Percentiles rank a stretch among this genome's conserved stretches.
Evolutionary conservation across 2,888 invertebrate species (phyloP).

Genomic region (Eristalinus sepulchralis): DNA sequence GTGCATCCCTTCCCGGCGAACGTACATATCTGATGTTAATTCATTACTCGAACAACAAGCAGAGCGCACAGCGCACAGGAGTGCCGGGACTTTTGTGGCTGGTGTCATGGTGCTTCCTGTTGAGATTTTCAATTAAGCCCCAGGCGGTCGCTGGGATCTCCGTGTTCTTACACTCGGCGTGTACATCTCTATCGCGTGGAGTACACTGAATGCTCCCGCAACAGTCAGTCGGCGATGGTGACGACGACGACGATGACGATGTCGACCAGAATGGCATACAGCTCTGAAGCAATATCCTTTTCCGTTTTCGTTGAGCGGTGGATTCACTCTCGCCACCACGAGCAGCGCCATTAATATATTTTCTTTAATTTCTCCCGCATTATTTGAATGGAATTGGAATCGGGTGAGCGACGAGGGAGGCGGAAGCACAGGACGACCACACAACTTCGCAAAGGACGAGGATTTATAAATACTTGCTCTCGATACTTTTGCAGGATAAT

Average conservation of each 20-base stretch:
- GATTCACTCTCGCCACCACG: neutral
- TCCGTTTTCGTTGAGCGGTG: slow-evolving; percentile 35
- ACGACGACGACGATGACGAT: slow-evolving; percentile 16
- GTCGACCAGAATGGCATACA: slow-evolving; percentile 30
- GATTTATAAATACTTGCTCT: slow-evolving; percentile 69
- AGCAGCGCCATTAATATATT: slow-evolving; percentile 58
- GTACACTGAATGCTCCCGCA: slow-evolving; percentile 2
- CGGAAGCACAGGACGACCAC: slow-evolving; percentile 3
- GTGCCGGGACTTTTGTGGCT: slow-evolving; percentile 66
- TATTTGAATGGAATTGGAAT: slow-evolving; percentile 71
- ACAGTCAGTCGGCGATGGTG: slow-evolving; percentile 6
- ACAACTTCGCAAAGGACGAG: slow-evolving; percentile 48
- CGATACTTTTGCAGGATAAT: slow-evolving; percentile 65
- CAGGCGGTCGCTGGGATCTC: slow-evolving; percentile 66
- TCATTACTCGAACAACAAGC: slow-evolving; percentile 69
- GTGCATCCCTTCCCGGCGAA: slow-evolving; percentile 57
- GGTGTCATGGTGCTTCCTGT: slow-evolving; percentile 70
- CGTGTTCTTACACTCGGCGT: slow-evolving; percentile 49
- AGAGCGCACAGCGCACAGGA: slow-evolving; percentile 22
- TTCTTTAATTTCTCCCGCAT: slow-evolving; percentile 70
- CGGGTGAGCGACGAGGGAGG: slow-evolving; percentile 11
- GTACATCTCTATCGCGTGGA: slow-evolving; percentile 39
- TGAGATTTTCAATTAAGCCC: slow-evolving; percentile 71
- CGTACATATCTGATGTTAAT: slow-evolving; percentile 63
- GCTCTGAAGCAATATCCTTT: slow-evolving; percentile 53